Conservation (phyloP, 2,113 vertebrate species). For the Festucalex cinctus region DNA sequence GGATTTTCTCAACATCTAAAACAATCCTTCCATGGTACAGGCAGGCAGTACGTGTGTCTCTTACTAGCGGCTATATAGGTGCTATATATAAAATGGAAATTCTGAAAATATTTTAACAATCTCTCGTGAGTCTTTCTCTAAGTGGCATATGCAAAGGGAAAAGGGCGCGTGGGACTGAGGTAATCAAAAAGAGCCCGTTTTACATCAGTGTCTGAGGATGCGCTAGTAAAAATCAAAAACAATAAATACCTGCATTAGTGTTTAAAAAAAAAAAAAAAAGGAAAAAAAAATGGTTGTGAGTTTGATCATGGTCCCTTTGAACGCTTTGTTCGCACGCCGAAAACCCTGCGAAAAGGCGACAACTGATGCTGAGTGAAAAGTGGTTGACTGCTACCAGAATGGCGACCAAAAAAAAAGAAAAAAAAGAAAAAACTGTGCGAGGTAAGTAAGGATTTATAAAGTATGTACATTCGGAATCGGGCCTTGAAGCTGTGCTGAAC, state of each 20-base stretch:
- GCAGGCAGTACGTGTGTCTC: not conserved
- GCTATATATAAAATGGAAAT: conserved; percentile 45
- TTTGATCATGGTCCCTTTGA: conserved; percentile 75
- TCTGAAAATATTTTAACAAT: conserved; percentile 56
- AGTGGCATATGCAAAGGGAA: conserved; percentile 70
- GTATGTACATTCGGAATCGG: conserved; percentile 63
- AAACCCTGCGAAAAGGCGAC: conserved; percentile 55
- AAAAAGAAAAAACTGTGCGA: conserved; percentile 29
- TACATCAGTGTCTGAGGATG: conserved; percentile 43
- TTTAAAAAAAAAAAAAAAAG: not conserved
- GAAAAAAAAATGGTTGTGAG: conserved; percentile 16
- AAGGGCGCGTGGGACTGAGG: conserved; percentile 65
- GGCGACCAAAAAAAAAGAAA: conserved; percentile 13
- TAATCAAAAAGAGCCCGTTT: conserved; percentile 54
- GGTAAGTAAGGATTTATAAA: conserved; percentile 41
- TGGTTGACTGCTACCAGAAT: conserved; percentile 19
- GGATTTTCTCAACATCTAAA: not conserved
- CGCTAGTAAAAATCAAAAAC: conserved; percentile 27
- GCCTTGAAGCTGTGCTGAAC: conserved; percentile 43
- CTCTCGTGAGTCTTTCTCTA: conserved; percentile 34
- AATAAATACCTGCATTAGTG: not conserved
- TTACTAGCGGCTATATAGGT: conserved; percentile 13
- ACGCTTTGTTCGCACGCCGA: conserved; percentile 63
- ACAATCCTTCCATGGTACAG: not conserved
- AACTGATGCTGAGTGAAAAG: conserved; percentile 25